A percentile compares a stretch with the other conserved stretches of the same genome.
phyloP scores from a whole-genome alignment of 2,797 vertebrate species.

The Oreochromis grahami region DNA sequence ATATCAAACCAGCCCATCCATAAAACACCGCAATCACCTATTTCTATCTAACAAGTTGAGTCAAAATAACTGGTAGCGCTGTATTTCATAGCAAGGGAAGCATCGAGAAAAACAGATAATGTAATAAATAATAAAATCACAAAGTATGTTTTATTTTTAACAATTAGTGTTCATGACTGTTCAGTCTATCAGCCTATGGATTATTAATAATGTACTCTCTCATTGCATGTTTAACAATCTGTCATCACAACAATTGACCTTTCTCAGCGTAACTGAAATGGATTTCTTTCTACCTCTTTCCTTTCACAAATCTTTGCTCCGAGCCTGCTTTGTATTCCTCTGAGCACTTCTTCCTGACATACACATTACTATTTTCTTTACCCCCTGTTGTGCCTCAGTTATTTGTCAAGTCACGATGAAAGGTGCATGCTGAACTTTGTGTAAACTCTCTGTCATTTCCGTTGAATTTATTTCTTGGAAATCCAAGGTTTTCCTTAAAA shows the following conservation, averaged over 20 bases:
- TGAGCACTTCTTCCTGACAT: background rate
- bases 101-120: background rate
- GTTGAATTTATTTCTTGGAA: background rate
- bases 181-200: conserved; percentile 12
- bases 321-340: conserved; percentile 26
- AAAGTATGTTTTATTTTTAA: background rate
- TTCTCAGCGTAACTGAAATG: conserved; percentile 34
- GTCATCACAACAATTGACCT: conserved; percentile 51
- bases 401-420: conserved; percentile 53
- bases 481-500: background rate
- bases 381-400: conserved; percentile 34
- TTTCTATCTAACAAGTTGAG: background rate
- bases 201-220: conserved; percentile 31
- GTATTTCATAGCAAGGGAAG: background rate
- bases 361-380: conserved; percentile 30
- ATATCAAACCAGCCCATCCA: background rate
- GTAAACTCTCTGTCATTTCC: conserved; percentile 23
- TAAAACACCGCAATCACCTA: background rate
- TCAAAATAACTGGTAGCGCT: background rate
- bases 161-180: conserved; percentile 2
- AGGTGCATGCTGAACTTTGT: conserved; percentile 43
- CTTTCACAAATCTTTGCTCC: background rate
- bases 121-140: background rate
- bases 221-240: conserved; percentile 33
- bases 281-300: conserved; percentile 19